Evolutionary conservation across 2,888 invertebrate genomes (phyloP).

Genomic region (Autographa pulchrina): DNA sequence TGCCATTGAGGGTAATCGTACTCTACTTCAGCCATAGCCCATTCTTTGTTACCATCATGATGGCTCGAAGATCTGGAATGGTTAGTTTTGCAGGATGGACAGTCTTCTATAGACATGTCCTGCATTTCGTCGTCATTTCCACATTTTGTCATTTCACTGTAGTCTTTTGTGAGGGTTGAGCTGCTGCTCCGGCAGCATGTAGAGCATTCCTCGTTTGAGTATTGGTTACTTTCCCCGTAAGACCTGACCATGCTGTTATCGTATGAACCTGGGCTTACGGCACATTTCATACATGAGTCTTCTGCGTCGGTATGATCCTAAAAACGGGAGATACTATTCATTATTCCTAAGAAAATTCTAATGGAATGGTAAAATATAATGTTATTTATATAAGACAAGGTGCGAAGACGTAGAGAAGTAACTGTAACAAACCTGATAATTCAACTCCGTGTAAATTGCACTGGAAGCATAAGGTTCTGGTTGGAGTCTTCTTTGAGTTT

Average conservation of each 20-base stretch:
- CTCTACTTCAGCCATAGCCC: constrained; percentile 85
- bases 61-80: constrained; percentile 85
- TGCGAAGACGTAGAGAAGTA: constrained; percentile 4
- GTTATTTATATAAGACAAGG: not conserved
- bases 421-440: constrained; percentile 77
- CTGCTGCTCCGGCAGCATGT: constrained; percentile 86
- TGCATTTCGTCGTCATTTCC: constrained; percentile 83
- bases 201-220: constrained; percentile 86
- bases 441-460: constrained; percentile 89
- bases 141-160: constrained; percentile 87
- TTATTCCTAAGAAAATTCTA: not conserved
- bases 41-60: constrained; percentile 83
- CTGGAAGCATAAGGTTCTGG: constrained; percentile 94
- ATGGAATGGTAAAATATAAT: not conserved
- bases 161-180: constrained; percentile 85
- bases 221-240: constrained; percentile 84
- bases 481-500: constrained; percentile 79
- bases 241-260: constrained; percentile 88
- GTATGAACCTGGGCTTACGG: constrained; percentile 88
- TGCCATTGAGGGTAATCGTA: constrained; percentile 88
- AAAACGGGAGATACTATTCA: constrained; percentile 55
- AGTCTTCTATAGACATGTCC: constrained; percentile 84
- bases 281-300: constrained; percentile 88
- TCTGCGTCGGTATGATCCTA: constrained; percentile 87
- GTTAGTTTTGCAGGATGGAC: constrained; percentile 85